Conservation (phyloP, 2,797 vertebrate genomes). For the Luscinia megarhynchos region DNA sequence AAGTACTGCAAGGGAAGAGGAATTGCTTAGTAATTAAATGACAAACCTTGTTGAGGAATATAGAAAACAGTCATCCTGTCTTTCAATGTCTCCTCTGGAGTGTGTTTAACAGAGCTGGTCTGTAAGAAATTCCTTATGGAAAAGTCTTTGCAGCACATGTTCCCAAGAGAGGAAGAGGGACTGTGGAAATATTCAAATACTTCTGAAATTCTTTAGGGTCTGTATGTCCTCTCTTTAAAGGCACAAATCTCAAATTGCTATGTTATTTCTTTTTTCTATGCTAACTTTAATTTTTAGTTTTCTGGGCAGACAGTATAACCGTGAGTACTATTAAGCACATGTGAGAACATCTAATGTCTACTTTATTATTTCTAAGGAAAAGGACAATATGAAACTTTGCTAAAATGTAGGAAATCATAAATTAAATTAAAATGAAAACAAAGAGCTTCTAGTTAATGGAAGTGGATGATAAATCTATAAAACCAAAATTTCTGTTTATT, state of each 20-base stretch:
- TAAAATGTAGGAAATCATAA: background rate
- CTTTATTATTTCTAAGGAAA: slow-evolving; percentile 9
- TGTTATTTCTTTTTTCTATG: background rate
- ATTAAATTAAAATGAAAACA: slow-evolving; percentile 23
- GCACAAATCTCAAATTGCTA: background rate
- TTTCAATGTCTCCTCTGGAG: background rate
- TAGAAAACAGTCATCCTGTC: background rate
- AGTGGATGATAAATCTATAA: background rate
- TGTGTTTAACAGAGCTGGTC: slow-evolving; percentile 3
- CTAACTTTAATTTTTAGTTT: background rate
- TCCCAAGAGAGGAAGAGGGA: background rate
- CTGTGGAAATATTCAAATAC: slow-evolving; percentile 35
- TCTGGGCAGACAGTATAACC: background rate
- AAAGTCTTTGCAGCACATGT: slow-evolving; percentile 10
- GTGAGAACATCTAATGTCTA: background rate
- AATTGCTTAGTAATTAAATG: background rate
- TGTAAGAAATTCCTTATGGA: background rate
- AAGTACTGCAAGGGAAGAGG: background rate
- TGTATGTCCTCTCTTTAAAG: background rate
- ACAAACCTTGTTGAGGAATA: background rate
- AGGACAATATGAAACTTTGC: background rate
- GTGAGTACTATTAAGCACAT: background rate
- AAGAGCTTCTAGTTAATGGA: background rate
- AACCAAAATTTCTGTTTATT: background rate
- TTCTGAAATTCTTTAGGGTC: background rate